Evolutionary conservation across 2,888 invertebrate species (phyloP).

Genomic region (Uloborus plumipes): DNA sequence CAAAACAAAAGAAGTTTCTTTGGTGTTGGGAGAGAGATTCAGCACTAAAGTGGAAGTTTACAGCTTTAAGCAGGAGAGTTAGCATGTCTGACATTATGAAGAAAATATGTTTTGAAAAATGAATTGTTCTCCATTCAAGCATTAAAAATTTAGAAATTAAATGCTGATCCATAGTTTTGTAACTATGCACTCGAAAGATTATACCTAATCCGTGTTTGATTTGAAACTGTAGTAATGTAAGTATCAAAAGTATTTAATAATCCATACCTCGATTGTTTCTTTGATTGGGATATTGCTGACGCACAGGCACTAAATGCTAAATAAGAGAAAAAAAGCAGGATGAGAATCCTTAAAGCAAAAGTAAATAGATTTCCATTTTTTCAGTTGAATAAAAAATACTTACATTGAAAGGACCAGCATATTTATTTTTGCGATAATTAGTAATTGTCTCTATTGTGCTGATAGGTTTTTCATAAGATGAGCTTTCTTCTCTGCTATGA

Average conservation of each 20-base stretch:
- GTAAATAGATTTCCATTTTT: too few relatives aligned
- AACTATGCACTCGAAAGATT: too few relatives aligned
- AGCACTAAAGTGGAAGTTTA: too few relatives aligned
- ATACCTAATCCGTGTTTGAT: too few relatives aligned
- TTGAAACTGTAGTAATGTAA: neutral
- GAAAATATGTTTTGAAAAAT: too few relatives aligned
- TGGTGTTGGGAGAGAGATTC: too few relatives aligned
- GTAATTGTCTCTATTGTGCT: conserved; percentile 56
- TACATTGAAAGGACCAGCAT: neutral
- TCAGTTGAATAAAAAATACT: neutral
- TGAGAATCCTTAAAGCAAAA: neutral
- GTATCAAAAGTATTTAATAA: neutral
- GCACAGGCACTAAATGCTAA: conserved; percentile 26
- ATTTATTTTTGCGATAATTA: conserved; percentile 21
- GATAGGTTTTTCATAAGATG: conserved; percentile 22
- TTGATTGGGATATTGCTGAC: conserved; percentile 38
- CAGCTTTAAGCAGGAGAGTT: too few relatives aligned
- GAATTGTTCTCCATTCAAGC: too few relatives aligned
- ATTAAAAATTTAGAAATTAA: too few relatives aligned
- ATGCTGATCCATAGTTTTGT: too few relatives aligned
- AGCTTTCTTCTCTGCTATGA: conserved; percentile 1
- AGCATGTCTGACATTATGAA: too few relatives aligned
- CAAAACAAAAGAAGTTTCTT: too few relatives aligned
- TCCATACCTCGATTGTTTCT: conserved; percentile 25
- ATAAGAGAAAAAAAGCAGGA: neutral